Evolutionary conservation across 53 echinoderm and acorn worm genomes (phyloP), one percentile per base, ranked within the genome.

Genomic region (Arbacia lixula): DNA sequence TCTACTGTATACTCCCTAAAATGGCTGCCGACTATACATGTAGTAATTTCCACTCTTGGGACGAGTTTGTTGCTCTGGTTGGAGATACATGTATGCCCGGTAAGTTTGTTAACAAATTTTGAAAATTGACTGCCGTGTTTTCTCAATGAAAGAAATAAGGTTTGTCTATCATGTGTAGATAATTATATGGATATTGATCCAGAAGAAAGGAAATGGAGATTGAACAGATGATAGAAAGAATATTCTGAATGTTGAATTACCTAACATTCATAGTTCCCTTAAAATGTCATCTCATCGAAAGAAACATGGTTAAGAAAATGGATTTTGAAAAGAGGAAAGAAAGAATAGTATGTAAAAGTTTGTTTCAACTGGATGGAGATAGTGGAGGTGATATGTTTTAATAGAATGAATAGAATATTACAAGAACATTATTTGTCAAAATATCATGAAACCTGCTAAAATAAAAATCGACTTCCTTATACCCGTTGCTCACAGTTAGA

Each of bases 31-130:
- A 43, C n/a, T 0, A 27, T 3, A 12, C 16, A 2, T 69, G 69
- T 43, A 69, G 43, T 69, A 68, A 68, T 41, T 69, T 52, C 21
- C 52, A 53, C 12, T 74, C 74, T 8, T 74, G 74, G 74, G 74
- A 74, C 52, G 54, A 51, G 4, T 74, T 74, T 74, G 53, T 74
- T 53, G 34, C 52, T 19, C 14, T 74, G 1, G 52, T 74, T 25
- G 54, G 74, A 53, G 74, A 74, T 10, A 21, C n/a, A n/a, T n/a
- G n/a, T n/a, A n/a, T 74, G 12, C 52, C 74, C 52, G 52, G 74
- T 74, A 74, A 74, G 74, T 53, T 53, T 74, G n/a, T 51, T n/a
- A 34, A 8, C 25, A 16, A 0, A 27, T 12, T 19, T 32, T 34
- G 53, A 17, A 74, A 1, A 26, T 32, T 29, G 53, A 74, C 0